Conservation (phyloP, 2,113 vertebrate species). For the Campylorhamphus procurvoides region DNA sequence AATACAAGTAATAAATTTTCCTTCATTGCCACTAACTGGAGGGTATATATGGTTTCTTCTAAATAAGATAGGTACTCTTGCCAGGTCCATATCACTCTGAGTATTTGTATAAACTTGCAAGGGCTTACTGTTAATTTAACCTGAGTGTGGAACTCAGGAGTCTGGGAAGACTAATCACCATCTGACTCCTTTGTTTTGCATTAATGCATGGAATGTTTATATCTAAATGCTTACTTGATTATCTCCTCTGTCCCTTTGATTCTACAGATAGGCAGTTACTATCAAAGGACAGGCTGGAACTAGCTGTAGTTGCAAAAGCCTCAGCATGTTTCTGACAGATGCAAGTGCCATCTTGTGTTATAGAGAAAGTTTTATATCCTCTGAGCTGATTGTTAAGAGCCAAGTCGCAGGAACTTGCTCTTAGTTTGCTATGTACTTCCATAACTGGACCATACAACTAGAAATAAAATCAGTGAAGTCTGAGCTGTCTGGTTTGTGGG, state of each 20-base stretch:
- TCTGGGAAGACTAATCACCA: not conserved
- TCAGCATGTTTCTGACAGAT: not conserved
- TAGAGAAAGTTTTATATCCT: not conserved
- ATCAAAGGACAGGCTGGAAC: not conserved
- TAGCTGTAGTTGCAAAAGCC: not conserved
- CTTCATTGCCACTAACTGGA: not conserved
- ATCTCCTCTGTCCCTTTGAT: not conserved
- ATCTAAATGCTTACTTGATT: not conserved
- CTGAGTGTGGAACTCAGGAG: not conserved
- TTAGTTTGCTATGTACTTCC: not conserved
- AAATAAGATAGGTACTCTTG: not conserved
- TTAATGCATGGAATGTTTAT: not conserved
- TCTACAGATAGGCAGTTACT: not conserved
- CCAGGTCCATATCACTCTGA: not conserved
- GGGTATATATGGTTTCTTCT: not conserved
- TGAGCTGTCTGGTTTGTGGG: not conserved
- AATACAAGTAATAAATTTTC: not conserved
- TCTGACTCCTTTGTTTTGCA: not conserved
- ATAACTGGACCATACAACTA: not conserved
- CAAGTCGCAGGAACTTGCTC: not conserved
- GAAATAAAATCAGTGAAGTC: not conserved
- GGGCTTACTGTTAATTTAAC: not conserved
- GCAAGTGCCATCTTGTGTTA: not conserved
- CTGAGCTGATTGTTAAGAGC: not conserved
- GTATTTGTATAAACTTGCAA: not conserved